phyloP scores from a whole-genome alignment of 1,140 invertebrate species.

The Eufriesea mexicana region DNA sequence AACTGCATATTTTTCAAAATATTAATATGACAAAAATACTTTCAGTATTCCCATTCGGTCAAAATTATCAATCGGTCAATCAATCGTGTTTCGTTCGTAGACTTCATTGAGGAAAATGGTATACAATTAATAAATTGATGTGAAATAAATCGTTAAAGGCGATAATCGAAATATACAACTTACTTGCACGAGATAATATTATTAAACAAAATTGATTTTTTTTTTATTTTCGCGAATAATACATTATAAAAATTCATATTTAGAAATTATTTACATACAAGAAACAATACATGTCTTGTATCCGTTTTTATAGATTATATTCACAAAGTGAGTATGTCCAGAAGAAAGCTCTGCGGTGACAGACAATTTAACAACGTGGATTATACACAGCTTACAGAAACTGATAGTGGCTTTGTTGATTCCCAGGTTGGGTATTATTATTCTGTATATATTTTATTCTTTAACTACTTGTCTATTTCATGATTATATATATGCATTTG shows the following conservation, averaged over 20 bases:
- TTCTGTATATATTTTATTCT: background rate
- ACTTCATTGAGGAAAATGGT: background rate
- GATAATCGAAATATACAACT: background rate
- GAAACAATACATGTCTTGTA: background rate
- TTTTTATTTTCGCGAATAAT: background rate
- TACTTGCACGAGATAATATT: background rate
- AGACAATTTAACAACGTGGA: conserved; percentile 84
- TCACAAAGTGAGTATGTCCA: conserved; percentile 84
- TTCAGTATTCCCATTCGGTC: too few species aligned
- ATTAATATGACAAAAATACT: too few species aligned
- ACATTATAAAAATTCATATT: too few species aligned
- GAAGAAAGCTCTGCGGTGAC: conserved; percentile 80
- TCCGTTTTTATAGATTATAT: conserved; percentile 80
- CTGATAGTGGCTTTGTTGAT: conserved; percentile 88
- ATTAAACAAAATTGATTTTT: background rate
- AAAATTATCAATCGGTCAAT: too few species aligned
- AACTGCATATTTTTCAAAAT: background rate
- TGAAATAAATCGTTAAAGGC: background rate
- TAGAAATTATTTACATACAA: background rate
- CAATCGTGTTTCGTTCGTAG: too few species aligned
- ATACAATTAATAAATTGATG: background rate
- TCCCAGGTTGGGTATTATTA: conserved; percentile 84
- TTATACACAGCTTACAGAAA: conserved; percentile 86
- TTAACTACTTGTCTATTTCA: background rate
- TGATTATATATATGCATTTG: background rate